Percentiles rank a stretch among this genome's conserved stretches.
Evolutionary conservation across 1,140 invertebrate genomes (phyloP).

Genomic region (Atopsyche davidsoni): DNA sequence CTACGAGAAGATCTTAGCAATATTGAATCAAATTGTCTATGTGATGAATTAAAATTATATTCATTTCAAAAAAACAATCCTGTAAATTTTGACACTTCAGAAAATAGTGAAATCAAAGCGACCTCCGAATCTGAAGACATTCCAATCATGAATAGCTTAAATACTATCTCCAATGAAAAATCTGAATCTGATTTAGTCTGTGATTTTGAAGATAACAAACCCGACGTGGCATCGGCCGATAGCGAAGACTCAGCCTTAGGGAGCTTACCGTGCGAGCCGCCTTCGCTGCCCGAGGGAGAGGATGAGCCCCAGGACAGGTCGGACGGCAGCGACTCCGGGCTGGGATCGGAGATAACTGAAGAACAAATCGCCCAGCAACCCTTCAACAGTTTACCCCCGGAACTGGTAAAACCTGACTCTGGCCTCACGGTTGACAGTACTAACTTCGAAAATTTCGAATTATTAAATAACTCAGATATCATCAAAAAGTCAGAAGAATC

Average conservation of each 20-base stretch:
- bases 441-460: conserved; percentile 32
- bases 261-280: conserved; percentile 40
- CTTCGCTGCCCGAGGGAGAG: conserved; percentile 37
- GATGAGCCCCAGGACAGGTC: conserved; percentile 51
- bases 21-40: conserved; percentile 11
- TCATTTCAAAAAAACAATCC: conserved; percentile 13
- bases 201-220: conserved; percentile 49
- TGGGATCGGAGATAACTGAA: conserved; percentile 59
- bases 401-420: conserved; percentile 3
- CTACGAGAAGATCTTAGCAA: conserved; percentile 14
- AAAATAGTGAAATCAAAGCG: conserved; percentile 10
- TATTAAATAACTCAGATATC: conserved; percentile 22
- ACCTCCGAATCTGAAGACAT: conserved; percentile 7
- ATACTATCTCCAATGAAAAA: conserved; percentile 45
- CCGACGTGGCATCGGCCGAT: conserved; percentile 46
- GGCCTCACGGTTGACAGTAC: conserved; percentile 17
- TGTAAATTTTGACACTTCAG: neutral
- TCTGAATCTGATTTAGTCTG: conserved; percentile 46
- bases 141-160: conserved; percentile 39
- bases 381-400: conserved; percentile 11
- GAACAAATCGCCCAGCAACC: conserved; percentile 32
- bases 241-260: conserved; percentile 48
- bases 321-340: conserved; percentile 75
- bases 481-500: conserved; percentile 31
- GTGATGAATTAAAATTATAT: conserved; percentile 23